Evolutionary conservation across 2,113 vertebrate species (phyloP), one percentile per base, ranked within the genome.

Genomic region (Sigmodon hispidus): DNA sequence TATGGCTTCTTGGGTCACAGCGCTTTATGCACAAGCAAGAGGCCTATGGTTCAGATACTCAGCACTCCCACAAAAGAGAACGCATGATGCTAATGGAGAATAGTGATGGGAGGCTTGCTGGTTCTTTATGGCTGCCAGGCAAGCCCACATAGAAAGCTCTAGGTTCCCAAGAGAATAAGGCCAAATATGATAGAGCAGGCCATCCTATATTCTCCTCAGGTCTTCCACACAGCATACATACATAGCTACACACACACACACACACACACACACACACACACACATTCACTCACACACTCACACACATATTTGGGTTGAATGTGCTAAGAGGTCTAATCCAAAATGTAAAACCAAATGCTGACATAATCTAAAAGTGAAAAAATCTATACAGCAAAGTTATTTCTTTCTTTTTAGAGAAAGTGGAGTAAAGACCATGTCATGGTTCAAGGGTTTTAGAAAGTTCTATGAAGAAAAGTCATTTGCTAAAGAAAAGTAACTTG

Each of bases 401-500:
- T n/a, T 40, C 43, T 55, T 67, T 65, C 50, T 57, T 57, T 85
- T 65, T 70, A 19, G 43, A 72, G 19, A 87, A 26, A 24, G 61
- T 48, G 45, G 21, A 21, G 29, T 85, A 17, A 89, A n/a, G 26
- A 76, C 0, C 1, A 57, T 48, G 11, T 31, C 22, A 43, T 55
- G 70, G 16, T 87, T 90, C 92, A 40, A 86, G 22, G 72, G 29
- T 75, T 80, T 81, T 75, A 91, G 36, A 94, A 93, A 87, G 22
- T 29, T 87, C 73, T 8, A 63, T 77, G 21, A 88, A 84, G 22
- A 92, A 13, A 94, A 52, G 36, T 65, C 24, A 84, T 59, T 73
- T 94, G 55, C 48, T 85, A 59, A 79, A 89, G 69, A 81, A 70
- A 93, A 96, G 81, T 65, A 91, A 86, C 59, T 43, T 48, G 10